Percentiles rank a stretch among this genome's conserved stretches.
Conservation (phyloP, 1,140 invertebrate species). For the Paramacrobiotus metropolitanus region DNA sequence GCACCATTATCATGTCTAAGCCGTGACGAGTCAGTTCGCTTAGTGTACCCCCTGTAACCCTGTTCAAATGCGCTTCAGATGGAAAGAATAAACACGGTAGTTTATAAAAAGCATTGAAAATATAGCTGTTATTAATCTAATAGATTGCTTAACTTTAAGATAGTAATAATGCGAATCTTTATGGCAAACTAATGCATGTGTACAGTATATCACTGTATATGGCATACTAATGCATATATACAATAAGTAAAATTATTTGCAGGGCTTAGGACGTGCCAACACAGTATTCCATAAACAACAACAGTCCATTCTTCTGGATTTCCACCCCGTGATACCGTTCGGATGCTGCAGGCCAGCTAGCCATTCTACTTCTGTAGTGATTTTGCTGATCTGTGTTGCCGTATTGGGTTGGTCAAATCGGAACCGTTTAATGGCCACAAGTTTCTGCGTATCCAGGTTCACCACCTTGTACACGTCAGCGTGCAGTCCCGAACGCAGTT, state of each 20-base stretch:
- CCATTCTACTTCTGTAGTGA: constrained; percentile 1
- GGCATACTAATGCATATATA: not conserved
- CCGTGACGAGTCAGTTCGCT: constrained; percentile 43
- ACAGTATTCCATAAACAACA: constrained; percentile 31
- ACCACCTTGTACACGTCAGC: constrained; percentile 1
- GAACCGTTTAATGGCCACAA: not conserved
- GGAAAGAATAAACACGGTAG: too few relatives aligned
- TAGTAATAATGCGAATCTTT: too few relatives aligned
- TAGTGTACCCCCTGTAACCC: constrained; percentile 35
- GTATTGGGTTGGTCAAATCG: not conserved
- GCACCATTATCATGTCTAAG: constrained; percentile 45
- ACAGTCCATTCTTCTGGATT: constrained; percentile 38
- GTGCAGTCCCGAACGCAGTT: not conserved
- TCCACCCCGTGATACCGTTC: constrained; percentile 76
- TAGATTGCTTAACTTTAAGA: too few relatives aligned
- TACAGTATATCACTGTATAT: too few relatives aligned
- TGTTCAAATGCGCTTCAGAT: too few relatives aligned
- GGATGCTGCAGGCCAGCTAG: constrained; percentile 43
- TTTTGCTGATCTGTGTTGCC: not conserved
- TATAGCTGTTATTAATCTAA: too few relatives aligned
- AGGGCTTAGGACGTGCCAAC: too few relatives aligned
- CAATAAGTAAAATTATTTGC: not conserved
- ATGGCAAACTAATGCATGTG: too few relatives aligned
- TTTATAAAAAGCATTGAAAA: too few relatives aligned
- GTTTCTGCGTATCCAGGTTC: not conserved